Evolutionary conservation across 1,140 invertebrate species (phyloP), one percentile per base, ranked within the genome.

Genomic region (Zaprionus davidi): DNA sequence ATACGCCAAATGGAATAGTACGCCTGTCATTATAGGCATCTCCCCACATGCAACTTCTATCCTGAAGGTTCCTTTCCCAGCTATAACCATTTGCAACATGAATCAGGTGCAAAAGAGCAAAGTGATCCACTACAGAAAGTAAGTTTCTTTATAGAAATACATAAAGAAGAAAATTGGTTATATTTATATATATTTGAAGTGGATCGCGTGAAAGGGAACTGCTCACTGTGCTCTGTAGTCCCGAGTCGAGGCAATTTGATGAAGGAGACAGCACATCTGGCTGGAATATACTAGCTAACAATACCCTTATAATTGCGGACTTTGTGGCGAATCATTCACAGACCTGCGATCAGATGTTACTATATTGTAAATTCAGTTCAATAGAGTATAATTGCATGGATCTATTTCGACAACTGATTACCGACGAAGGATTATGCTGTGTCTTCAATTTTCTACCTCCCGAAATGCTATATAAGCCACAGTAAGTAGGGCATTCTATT

Each of bases 371-470:
- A 36, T 97, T 96, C 95, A 94, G 95, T 78, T 94, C 94, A 0
- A 92, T 93, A 6, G 79, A 81, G 2, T 92, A 93, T 5, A 93
- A 94, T 31, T 97, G 97, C 78, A 92, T 94, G 13, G 93, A 95
- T n/a, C 75, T 96, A 41, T 97, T 97, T 90, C 96, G 96, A 77
- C 94, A 95, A 1, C 94, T 96, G 4, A 93, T 97, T 44, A 97
- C 96, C 0, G 96, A 97, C 76, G 96, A 97, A 91, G 97, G 97
- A 0, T 93, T 97, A 2, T 97, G 97, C 81, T 97, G 96, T 88
- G 95, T 96, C 6, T 97, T 97, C 71, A 97, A 97, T 82, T 94
- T 95, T 56, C 94, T 97, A 3, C 95, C 96, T 28, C 92, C 94
- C 1, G 93, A 96, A 53, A 94, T 94, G 64, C 93, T 96, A 79